These are phyloP conservation scores for Heliconius himera DNA, from an alignment of 1,140 invertebrate species.

Conservation along the genomic window DNA sequence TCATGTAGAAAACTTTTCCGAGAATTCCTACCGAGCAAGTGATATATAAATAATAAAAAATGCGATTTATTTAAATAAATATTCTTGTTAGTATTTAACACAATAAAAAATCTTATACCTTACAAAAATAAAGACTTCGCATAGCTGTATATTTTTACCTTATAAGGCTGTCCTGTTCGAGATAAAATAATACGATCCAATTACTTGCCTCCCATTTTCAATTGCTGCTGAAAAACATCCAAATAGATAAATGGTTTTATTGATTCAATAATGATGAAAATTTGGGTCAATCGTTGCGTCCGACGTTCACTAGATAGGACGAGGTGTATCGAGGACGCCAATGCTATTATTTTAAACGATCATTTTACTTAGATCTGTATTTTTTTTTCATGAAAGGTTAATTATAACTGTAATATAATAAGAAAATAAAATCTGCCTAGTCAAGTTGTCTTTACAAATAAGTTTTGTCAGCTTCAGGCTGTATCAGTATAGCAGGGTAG, in stretches of 20 bases:
- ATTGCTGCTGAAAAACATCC: constrained; percentile 30
- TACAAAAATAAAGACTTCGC: neutral
- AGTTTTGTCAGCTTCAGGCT: neutral
- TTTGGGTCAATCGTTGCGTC: constrained; percentile 33
- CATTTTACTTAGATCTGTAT: constrained; percentile 30
- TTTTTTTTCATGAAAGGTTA: neutral
- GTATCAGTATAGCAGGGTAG: too few relatives aligned
- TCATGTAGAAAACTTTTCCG: too few relatives aligned
- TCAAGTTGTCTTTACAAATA: neutral
- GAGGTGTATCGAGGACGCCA: constrained; percentile 33
- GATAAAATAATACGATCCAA: constrained; percentile 16
- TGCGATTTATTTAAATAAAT: too few relatives aligned
- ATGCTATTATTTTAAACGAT: constrained; percentile 35
- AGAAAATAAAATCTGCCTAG: neutral
- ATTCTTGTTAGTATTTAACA: too few relatives aligned
- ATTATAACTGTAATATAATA: neutral
- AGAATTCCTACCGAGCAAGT: too few relatives aligned
- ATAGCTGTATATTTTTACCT: neutral
- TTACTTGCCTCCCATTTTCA: constrained; percentile 20
- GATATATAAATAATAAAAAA: too few relatives aligned
- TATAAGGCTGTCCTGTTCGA: neutral
- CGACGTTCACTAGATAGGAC: constrained; percentile 22
- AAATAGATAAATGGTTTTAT: constrained; percentile 40
- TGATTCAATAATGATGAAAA: constrained; percentile 38
- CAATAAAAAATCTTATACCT: neutral